Conservation (phyloP, 2,113 vertebrate species). For the Eudorcas thomsonii region DNA sequence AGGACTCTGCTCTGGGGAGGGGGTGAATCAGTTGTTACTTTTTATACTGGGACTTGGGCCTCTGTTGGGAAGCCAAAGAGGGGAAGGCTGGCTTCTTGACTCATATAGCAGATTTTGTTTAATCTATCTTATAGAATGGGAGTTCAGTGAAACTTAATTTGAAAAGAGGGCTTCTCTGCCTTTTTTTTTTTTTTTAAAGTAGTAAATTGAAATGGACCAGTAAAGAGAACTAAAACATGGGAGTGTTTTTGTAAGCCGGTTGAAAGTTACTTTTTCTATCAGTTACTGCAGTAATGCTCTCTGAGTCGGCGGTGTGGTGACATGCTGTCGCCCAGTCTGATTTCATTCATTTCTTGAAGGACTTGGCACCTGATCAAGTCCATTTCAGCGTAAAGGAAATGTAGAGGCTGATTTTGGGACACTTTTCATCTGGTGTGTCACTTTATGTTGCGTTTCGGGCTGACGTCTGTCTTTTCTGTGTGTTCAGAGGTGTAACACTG, state of each 20-base stretch:
- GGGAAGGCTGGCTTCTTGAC: background rate
- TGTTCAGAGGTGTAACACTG: slow-evolving; percentile 42
- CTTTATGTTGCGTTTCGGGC: background rate
- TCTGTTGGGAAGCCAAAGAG: too few relatives aligned
- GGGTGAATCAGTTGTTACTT: background rate
- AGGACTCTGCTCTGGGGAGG: background rate
- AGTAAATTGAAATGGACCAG: background rate
- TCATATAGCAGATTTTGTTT: background rate
- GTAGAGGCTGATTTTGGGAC: background rate
- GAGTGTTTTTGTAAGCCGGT: background rate
- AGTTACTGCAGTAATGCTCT: background rate
- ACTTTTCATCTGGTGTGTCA: background rate
- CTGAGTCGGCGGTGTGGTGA: background rate
- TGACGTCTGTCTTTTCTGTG: background rate
- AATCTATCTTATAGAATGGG: background rate
- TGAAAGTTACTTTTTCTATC: background rate
- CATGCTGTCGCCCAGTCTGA: background rate
- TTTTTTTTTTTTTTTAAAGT: background rate
- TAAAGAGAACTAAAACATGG: background rate
- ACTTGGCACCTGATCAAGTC: background rate
- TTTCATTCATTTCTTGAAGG: background rate
- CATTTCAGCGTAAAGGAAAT: background rate
- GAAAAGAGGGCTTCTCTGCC: background rate
- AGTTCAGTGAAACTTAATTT: background rate
- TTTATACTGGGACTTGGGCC: background rate